A percentile compares a stretch with the other conserved stretches of the same genome.
Conservation (phyloP, 2,797 vertebrate species). For the Florisuga fusca region DNA sequence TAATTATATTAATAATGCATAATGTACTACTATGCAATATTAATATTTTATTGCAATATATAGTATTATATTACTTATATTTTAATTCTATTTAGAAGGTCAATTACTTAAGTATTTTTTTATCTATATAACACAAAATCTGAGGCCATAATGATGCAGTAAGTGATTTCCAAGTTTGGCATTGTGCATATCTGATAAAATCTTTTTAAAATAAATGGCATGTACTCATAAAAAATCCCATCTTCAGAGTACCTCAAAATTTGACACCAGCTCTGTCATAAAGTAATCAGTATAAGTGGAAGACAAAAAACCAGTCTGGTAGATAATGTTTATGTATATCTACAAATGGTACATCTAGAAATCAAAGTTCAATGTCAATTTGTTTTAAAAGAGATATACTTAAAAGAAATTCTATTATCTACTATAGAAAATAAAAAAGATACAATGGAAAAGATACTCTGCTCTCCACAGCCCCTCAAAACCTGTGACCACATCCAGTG, state of each 20-base stretch:
- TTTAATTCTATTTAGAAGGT: neutral
- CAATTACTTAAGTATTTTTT: neutral
- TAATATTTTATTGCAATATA: too few species aligned
- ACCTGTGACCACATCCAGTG: neutral
- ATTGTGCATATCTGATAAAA: neutral
- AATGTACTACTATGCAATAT: too few species aligned
- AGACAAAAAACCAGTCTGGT: neutral
- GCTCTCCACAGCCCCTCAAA: neutral
- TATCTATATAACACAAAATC: neutral
- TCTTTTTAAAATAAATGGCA: neutral
- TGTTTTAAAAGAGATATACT: neutral
- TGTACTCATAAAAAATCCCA: neutral
- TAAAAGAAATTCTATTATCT: neutral
- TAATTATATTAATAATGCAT: too few species aligned
- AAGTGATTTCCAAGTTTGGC: neutral
- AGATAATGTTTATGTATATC: neutral
- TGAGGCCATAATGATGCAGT: neutral
- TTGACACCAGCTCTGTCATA: neutral
- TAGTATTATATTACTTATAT: too few species aligned
- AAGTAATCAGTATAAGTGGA: rapidly evolving
- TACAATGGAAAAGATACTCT: too few species aligned
- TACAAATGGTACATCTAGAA: neutral
- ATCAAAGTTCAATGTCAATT: neutral
- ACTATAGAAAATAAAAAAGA: too few species aligned
- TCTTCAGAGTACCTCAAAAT: neutral